Evolutionary conservation across 2,888 invertebrate genomes (phyloP), one percentile per base, ranked within the genome.

Genomic region (Neoaliturus tenellus): DNA sequence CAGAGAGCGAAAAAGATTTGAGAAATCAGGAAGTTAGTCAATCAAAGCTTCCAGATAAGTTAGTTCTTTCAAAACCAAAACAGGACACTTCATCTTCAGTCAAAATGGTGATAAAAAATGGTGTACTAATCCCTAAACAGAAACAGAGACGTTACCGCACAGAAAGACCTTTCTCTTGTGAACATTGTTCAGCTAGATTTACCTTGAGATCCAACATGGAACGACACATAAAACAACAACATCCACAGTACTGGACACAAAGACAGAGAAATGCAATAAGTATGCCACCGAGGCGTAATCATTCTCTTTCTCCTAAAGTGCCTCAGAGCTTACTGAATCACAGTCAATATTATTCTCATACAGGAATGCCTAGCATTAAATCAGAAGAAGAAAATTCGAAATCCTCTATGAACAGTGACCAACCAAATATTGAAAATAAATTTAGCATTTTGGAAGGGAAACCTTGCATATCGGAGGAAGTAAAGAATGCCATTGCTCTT

Each of bases 191-290:
- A 0, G 97, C 98, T 0, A 92, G 96, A 81, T 98, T 98, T 89
- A 98, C 98, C 0, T 91, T 98, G 14, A 93, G 97, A n/a, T 97
- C 97, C 12, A 98, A 98, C 88, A 98, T 98, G 97, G 98, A 98
- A 90, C 93, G 98, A 0, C 98, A 98, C 88, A 96, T 98, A 2
- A 98, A 98, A 89, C 97, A 98, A 88, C 98, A 98, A 88, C 98
- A 98, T 91, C 98, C 98, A 0, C 96, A 97, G 85, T 95, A 94
- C 89, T 98, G 97, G 95, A 96, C 96, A 81, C 95, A 96, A 86
- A 88, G 87, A 14, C 88, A 88, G 48, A 84, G 88, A 28, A 82
- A 82, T 73, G 55, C 73, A 23, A 71, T 51, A 35, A 82, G 31
- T 20, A 73, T 82, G 33, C 51, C 73, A 51, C 20, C 58, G 23